These are phyloP conservation scores for Pseudococcus jackbeardsleyi DNA, from an alignment of 2,888 invertebrate genomes.

Conservation along the genomic window DNA sequence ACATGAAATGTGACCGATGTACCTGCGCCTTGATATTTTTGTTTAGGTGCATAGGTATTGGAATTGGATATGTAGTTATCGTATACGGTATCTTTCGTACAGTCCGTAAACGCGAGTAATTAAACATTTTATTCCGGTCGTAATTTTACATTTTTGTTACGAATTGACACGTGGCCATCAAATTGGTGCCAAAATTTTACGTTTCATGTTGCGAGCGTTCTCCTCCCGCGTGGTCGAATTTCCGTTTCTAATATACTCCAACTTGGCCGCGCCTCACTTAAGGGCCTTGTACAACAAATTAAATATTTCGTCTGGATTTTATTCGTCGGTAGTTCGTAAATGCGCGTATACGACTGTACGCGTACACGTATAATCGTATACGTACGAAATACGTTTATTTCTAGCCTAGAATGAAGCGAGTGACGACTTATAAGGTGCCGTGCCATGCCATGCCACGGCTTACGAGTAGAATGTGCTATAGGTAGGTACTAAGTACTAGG, in stretches of 20 bases:
- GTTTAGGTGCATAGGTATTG: no score
- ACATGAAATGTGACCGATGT: no score
- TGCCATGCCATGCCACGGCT: no score
- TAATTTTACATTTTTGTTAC: conserved; percentile 29
- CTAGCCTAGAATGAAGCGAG: background rate
- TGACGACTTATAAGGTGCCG: no score
- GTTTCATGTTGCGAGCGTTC: conserved; percentile 26
- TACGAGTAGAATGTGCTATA: no score
- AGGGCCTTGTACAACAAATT: background rate
- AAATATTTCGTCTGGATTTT: conserved; percentile 27
- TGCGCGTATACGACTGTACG: background rate
- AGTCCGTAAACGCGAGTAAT: background rate
- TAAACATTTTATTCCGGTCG: conserved; percentile 29
- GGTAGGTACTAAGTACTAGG: no score
- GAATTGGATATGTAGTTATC: no score
- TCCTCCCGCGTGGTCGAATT: background rate
- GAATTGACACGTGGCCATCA: conserved; percentile 59
- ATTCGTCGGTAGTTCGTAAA: conserved; percentile 25
- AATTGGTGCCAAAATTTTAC: conserved; percentile 47
- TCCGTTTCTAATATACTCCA: background rate
- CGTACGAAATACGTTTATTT: background rate
- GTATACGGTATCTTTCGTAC: background rate
- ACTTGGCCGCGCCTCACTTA: background rate
- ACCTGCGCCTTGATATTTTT: no score
- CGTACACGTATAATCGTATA: no score